Evolutionary conservation across 2,797 vertebrate genomes (phyloP).

Genomic region (Cynopterus sphinx): DNA sequence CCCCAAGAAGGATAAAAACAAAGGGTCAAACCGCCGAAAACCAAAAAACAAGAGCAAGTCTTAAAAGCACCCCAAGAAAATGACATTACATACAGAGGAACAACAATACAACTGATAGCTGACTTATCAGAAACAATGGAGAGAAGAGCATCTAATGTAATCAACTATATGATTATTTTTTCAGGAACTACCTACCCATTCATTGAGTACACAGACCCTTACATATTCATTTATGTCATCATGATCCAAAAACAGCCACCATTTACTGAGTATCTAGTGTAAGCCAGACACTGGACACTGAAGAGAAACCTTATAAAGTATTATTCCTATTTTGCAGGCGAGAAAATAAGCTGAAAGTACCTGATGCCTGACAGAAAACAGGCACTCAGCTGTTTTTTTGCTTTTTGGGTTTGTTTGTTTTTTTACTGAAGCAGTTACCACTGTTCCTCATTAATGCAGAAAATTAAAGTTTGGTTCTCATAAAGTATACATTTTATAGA

Average conservation of each 20-base stretch:
- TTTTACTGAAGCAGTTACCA: not conserved
- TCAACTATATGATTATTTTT: not conserved
- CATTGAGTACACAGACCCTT: not conserved
- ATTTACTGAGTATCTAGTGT: not conserved
- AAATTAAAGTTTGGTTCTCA: not conserved
- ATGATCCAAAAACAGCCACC: not conserved
- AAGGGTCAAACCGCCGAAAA: not conserved
- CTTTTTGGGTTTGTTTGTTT: not conserved
- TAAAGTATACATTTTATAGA: not conserved
- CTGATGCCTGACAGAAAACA: not conserved
- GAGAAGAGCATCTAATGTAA: no score
- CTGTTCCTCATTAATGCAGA: not conserved
- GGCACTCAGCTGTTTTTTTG: not conserved
- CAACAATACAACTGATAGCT: not conserved
- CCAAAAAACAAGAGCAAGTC: not conserved
- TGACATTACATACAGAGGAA: not conserved
- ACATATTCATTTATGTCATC: not conserved
- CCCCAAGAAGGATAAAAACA: not conserved
- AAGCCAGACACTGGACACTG: not conserved
- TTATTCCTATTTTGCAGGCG: not conserved
- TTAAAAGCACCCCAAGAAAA: not conserved
- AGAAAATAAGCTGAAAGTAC: not conserved
- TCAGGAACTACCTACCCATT: not conserved
- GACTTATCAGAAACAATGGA: not conserved
- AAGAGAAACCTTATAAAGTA: not conserved